Evolutionary conservation across 30 jellyfish, hydroid and myxozoan species (phyloP).

Genomic region (Clytia hemisphaerica): DNA sequence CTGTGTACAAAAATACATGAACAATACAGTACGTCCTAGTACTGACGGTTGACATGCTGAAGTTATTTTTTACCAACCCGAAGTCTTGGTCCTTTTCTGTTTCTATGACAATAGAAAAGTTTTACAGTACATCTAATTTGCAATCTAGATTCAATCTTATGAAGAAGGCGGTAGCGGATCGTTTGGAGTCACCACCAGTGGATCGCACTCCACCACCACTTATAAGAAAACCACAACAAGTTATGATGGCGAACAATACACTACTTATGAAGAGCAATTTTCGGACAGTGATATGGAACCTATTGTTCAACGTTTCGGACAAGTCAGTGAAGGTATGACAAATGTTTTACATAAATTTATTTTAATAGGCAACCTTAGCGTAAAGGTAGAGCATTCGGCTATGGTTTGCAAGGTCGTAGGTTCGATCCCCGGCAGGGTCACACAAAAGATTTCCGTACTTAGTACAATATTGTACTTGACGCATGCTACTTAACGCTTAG

Average conservation of each 20-base stretch:
- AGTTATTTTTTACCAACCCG: too few species aligned
- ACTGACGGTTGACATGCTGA: too few species aligned
- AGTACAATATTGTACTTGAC: too few species aligned
- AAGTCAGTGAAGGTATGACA: constrained; percentile 67
- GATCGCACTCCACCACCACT: constrained; percentile 49
- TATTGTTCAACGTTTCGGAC: constrained; percentile 54
- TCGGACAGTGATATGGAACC: constrained; percentile 73
- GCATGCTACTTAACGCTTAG: too few species aligned
- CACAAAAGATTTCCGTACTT: too few species aligned
- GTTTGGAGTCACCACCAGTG: constrained; percentile 46
- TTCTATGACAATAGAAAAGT: too few species aligned
- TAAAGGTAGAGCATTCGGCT: background rate
- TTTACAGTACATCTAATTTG: background rate
- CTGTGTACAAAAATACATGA: too few species aligned
- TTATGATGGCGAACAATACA: constrained; percentile 52
- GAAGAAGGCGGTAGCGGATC: constrained; percentile 34
- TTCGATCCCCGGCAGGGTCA: too few species aligned
- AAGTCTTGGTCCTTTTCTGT: too few species aligned
- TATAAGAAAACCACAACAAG: constrained; percentile 45
- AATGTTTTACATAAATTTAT: background rate
- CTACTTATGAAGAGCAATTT: constrained; percentile 49
- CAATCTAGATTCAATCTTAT: constrained; percentile 16
- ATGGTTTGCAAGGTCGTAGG: background rate
- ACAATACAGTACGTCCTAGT: too few species aligned
- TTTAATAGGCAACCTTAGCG: too few species aligned